Percentiles rank a stretch among this genome's conserved stretches.
These are phyloP conservation scores for Nymphicus hollandicus DNA, from an alignment of 2,113 vertebrate species.

Conservation along the genomic window DNA sequence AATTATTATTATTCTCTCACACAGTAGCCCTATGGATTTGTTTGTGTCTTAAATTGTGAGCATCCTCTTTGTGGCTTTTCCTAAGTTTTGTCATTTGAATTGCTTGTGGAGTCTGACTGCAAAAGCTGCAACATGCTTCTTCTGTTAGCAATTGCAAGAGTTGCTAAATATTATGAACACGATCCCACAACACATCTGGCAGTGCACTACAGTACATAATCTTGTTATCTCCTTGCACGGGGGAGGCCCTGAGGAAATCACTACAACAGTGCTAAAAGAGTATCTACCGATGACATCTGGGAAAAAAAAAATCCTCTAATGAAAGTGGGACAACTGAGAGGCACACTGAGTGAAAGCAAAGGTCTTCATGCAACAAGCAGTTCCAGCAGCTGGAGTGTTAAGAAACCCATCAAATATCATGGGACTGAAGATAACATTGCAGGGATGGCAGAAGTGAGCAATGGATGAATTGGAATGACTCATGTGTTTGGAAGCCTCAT, in stretches of 20 bases:
- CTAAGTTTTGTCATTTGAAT: background rate
- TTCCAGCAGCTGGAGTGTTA: background rate
- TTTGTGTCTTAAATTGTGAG: background rate
- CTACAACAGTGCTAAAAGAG: background rate
- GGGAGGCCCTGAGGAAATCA: background rate
- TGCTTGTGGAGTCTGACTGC: background rate
- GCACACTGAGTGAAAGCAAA: background rate
- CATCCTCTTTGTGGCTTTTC: background rate
- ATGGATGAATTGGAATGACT: background rate
- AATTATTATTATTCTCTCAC: conserved; percentile 9
- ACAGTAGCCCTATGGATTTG: background rate
- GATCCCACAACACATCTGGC: background rate
- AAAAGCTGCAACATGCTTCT: background rate
- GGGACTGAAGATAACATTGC: background rate
- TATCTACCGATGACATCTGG: background rate
- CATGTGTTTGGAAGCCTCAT: background rate
- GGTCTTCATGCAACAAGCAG: background rate
- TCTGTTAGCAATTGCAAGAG: background rate
- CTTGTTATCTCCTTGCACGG: background rate
- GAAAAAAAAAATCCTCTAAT: background rate
- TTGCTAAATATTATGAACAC: background rate
- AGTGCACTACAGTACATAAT: background rate
- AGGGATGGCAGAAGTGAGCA: background rate
- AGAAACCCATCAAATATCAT: background rate
- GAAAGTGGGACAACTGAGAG: background rate